Evolutionary conservation across 2,888 invertebrate species (phyloP).

Genomic region (Eretmocerus hayati): DNA sequence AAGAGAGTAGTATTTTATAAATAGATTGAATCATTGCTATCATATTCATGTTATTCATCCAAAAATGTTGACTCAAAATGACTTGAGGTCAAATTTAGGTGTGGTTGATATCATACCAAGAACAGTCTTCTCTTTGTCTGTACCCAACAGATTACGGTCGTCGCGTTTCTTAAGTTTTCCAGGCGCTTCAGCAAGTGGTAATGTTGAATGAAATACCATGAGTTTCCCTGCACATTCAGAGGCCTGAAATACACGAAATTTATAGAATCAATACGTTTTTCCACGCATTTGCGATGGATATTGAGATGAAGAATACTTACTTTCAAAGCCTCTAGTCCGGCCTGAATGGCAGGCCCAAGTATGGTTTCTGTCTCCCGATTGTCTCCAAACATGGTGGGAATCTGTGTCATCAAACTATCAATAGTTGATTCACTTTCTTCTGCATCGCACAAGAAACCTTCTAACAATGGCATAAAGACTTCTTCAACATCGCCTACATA

Average conservation of each 20-base stretch:
- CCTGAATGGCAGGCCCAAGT: slow-evolving; percentile 92
- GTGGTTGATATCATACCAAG: slow-evolving; percentile 41
- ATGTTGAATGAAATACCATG: slow-evolving; percentile 87
- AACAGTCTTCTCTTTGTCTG: slow-evolving; percentile 85
- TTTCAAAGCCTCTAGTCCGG: slow-evolving; percentile 92
- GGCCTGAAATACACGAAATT: slow-evolving; percentile 51
- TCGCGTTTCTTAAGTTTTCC: slow-evolving; percentile 93
- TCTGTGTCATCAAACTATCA: slow-evolving; percentile 80
- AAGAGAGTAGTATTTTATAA: slow-evolving; percentile 22
- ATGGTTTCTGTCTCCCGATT: slow-evolving; percentile 94
- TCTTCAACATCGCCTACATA: slow-evolving; percentile 93
- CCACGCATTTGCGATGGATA: too few species aligned
- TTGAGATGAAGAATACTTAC: too few species aligned
- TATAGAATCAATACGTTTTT: too few species aligned
- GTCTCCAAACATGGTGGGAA: slow-evolving; percentile 84
- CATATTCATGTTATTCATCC: too few species aligned
- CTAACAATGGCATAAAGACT: slow-evolving; percentile 95
- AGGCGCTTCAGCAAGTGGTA: slow-evolving; percentile 89
- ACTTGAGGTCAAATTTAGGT: too few species aligned
- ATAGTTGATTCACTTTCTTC: slow-evolving; percentile 82
- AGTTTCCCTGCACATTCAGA: slow-evolving; percentile 90
- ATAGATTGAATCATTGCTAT: too few species aligned
- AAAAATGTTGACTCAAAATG: too few species aligned
- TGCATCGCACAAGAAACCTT: slow-evolving; percentile 81
- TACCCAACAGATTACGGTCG: slow-evolving; percentile 90